Conservation (phyloP, 2,113 vertebrate species). For the Bufo gargarizans region DNA sequence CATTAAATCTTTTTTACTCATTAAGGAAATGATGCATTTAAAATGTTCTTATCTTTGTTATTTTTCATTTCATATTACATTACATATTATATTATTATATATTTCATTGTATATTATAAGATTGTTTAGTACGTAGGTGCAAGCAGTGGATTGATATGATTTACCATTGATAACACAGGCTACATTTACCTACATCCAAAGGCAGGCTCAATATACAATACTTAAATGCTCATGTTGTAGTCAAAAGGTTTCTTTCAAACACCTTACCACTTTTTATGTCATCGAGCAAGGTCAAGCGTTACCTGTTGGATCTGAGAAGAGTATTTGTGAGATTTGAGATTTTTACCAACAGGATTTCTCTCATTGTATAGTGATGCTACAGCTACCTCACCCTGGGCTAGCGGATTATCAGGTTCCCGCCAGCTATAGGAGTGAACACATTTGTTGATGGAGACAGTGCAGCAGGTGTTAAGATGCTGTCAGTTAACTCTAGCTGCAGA, state of each 20-base stretch:
- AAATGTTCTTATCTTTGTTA: background rate
- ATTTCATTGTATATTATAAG: too few species aligned
- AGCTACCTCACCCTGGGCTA: background rate
- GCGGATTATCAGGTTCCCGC: constrained; percentile 13
- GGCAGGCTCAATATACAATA: background rate
- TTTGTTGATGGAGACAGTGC: constrained; percentile 17
- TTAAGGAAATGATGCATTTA: constrained; percentile 67
- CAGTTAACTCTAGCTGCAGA: constrained; percentile 40
- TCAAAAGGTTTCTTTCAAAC: background rate
- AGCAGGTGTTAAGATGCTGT: constrained; percentile 47
- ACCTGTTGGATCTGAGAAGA: constrained; percentile 15
- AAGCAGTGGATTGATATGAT: background rate
- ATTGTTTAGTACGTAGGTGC: background rate
- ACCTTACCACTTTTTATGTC: background rate
- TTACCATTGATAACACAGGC: background rate
- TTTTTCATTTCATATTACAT: background rate
- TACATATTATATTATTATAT: too few species aligned
- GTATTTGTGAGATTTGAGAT: constrained; percentile 14
- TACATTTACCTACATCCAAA: background rate
- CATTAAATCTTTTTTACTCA: constrained; percentile 78
- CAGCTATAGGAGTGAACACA: constrained; percentile 23
- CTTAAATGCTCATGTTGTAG: background rate
- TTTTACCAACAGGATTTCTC: constrained; percentile 6
- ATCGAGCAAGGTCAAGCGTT: constrained; percentile 26
- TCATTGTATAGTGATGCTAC: constrained; percentile 22